phyloP scores from a whole-genome alignment of 2,888 invertebrate genomes.

The Phrixothrix hirtus region DNA sequence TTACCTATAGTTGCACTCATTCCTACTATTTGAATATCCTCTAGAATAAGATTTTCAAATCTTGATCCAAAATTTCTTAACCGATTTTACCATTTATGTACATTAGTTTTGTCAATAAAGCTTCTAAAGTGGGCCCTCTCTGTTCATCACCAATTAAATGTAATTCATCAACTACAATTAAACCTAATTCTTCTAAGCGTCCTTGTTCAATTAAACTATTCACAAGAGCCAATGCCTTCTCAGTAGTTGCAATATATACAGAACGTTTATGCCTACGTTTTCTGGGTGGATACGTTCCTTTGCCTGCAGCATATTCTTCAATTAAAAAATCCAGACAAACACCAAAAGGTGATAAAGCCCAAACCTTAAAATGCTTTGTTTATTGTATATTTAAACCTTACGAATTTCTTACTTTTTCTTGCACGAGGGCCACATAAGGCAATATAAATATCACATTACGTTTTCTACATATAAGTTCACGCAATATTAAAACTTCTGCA shows the following conservation, averaged over 20 bases:
- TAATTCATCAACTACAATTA: conserved; percentile 86
- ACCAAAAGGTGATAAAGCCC: conserved; percentile 83
- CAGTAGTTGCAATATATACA: conserved; percentile 91
- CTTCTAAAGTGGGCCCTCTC: conserved; percentile 85
- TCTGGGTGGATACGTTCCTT: conserved; percentile 80
- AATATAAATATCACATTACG: conserved; percentile 87
- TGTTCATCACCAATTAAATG: conserved; percentile 90
- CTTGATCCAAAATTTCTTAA: conserved; percentile 29
- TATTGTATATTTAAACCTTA: neutral
- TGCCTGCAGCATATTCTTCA: conserved; percentile 94
- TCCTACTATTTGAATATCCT: conserved; percentile 82
- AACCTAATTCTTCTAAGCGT: conserved; percentile 75
- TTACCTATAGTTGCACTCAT: conserved; percentile 99
- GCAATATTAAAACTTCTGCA: conserved; percentile 90
- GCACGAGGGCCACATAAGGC: conserved; percentile 95
- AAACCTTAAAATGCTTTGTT: conserved; percentile 63
- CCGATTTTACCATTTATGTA: conserved; percentile 64
- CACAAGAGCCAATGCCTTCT: conserved; percentile 86
- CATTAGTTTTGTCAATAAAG: conserved; percentile 78
- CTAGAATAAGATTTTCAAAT: conserved; percentile 45
- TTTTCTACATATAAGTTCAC: conserved; percentile 78
- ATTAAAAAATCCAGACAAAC: conserved; percentile 84
- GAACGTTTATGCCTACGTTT: conserved; percentile 74
- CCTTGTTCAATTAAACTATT: conserved; percentile 81
- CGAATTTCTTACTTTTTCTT: conserved; percentile 80